Conservation (phyloP, 2,797 vertebrate genomes). For the Mus caroli region DNA sequence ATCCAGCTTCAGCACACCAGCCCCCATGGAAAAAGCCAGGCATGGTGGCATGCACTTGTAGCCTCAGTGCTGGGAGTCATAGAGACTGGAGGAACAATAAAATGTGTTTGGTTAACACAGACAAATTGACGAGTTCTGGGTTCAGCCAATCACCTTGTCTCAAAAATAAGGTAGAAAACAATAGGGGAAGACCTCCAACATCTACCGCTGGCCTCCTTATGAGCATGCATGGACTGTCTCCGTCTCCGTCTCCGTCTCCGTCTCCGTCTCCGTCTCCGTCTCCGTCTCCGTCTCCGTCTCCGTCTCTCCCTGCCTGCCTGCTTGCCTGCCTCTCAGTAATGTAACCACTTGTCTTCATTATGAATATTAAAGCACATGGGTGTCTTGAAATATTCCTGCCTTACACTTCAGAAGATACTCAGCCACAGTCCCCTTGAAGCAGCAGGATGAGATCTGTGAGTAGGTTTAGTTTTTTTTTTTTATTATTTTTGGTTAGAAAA, state of each 20-base stretch:
- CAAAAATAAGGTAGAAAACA: background rate
- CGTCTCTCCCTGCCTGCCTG: background rate
- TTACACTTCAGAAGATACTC: background rate
- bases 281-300: background rate
- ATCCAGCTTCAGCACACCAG: background rate
- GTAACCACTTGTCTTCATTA: background rate
- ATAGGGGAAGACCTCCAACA: background rate
- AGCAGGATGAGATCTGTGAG: constrained; percentile 1
- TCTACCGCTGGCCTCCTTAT: background rate
- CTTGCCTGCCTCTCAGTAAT: background rate
- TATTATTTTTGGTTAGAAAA: constrained; percentile 58
- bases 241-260: no score
- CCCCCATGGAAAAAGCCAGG: background rate
- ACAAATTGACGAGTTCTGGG: background rate
- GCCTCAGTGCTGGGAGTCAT: background rate
- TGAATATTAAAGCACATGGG: background rate
- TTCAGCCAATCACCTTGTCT: background rate
- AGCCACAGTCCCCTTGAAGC: constrained; percentile 16
- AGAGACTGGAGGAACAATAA: background rate
- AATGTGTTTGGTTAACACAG: background rate
- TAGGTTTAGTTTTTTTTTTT: background rate
- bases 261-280: background rate
- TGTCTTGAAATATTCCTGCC: background rate
- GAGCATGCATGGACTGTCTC: background rate
- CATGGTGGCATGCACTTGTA: background rate